phyloP scores from a whole-genome alignment of 2,113 vertebrate genomes.

The Pachypanchax playfairii region DNA sequence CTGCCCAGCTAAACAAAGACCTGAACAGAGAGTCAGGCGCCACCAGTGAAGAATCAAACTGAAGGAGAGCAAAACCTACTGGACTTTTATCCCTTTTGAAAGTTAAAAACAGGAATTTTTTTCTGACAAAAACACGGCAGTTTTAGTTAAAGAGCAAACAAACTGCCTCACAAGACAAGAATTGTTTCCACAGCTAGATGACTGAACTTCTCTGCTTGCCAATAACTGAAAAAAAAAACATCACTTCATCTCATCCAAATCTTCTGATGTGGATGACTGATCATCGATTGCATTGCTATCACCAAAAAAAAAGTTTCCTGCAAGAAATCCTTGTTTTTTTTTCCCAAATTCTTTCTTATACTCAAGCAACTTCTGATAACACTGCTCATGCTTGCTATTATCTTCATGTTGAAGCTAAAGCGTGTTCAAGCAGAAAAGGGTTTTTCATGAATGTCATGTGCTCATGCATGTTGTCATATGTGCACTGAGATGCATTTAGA shows the following conservation, averaged over 20 bases:
- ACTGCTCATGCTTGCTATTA: slow-evolving; percentile 48
- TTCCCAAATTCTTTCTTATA: slow-evolving; percentile 60
- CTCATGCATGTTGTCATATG: slow-evolving; percentile 71
- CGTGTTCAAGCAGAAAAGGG: slow-evolving; percentile 37
- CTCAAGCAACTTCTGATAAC: slow-evolving; percentile 31
- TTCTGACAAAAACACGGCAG: slow-evolving; percentile 8
- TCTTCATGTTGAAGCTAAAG: slow-evolving; percentile 67
- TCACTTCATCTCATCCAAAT: slow-evolving; percentile 39
- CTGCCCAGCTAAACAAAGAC: slow-evolving; percentile 86
- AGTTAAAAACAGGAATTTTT: slow-evolving; percentile 17
- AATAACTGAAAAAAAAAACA: slow-evolving; percentile 33
- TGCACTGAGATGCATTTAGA: slow-evolving; percentile 63
- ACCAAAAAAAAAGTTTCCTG: slow-evolving; percentile 64
- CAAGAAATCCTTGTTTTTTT: slow-evolving; percentile 60
- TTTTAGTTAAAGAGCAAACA: too few species aligned
- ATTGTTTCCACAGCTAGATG: slow-evolving; percentile 33
- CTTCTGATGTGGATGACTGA: slow-evolving; percentile 43
- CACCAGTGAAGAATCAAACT: slow-evolving; percentile 22
- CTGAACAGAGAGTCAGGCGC: too few species aligned
- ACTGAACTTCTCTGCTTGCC: slow-evolving; percentile 36
- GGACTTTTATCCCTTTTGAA: slow-evolving; percentile 7
- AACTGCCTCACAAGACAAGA: too few species aligned
- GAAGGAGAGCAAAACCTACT: slow-evolving; percentile 22
- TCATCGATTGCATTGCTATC: slow-evolving; percentile 49
- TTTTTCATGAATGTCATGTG: slow-evolving; percentile 65